These are phyloP conservation scores for Stegophylla sp. DNA, from an alignment of 2,888 invertebrate species.

Conservation along the genomic window DNA sequence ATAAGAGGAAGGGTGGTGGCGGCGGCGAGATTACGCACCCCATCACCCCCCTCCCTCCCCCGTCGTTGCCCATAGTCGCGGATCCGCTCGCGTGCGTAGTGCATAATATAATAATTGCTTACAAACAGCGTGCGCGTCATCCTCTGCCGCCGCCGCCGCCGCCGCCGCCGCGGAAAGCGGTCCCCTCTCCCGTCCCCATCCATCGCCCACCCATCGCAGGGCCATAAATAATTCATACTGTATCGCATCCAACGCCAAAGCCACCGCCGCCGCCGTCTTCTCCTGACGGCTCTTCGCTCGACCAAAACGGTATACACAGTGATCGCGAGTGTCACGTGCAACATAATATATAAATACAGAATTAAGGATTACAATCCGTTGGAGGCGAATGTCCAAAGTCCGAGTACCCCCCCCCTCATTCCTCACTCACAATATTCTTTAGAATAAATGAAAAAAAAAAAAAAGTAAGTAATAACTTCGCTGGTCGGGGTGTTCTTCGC, in stretches of 20 bases:
- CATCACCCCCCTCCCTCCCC: constrained; percentile 2
- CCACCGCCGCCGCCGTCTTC: too few relatives aligned
- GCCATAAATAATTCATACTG: constrained; percentile 52
- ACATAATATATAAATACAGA: too few relatives aligned
- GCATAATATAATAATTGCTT: constrained; percentile 39
- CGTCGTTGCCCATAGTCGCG: not conserved
- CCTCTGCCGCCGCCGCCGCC: not conserved
- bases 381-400: too few relatives aligned
- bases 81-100: not conserved
- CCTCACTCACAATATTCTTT: too few relatives aligned
- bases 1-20: not conserved
- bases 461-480: too few relatives aligned
- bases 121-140: constrained; percentile 46
- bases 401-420: too few relatives aligned
- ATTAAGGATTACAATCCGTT: too few relatives aligned
- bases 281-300: too few relatives aligned
- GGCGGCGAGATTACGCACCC: constrained; percentile 40
- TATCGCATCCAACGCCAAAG: not conserved
- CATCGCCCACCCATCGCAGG: not conserved
- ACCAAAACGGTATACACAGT: too few relatives aligned
- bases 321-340: too few relatives aligned
- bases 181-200: not conserved
- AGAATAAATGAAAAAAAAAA: too few relatives aligned
- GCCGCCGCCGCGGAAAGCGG: not conserved
- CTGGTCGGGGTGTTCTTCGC: too few relatives aligned